A percentile compares a stretch with the other conserved stretches of the same genome.
Conservation (phyloP, 2,888 invertebrate species). For the Torymus auratus region DNA sequence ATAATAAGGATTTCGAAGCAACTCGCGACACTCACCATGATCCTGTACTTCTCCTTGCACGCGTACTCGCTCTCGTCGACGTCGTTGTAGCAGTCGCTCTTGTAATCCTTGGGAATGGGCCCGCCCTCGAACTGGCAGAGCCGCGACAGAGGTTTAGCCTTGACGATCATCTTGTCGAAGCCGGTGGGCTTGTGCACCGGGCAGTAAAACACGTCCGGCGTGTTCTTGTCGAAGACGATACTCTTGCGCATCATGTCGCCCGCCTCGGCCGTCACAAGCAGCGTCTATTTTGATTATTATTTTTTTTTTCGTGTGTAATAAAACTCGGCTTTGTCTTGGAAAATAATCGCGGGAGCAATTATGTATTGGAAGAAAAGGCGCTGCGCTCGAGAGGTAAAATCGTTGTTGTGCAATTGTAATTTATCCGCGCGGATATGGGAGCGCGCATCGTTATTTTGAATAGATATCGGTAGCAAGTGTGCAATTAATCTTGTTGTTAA, state of each 20-base stretch:
- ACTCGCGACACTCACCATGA: slow-evolving; percentile 82
- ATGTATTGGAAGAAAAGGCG: no score
- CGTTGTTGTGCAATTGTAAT: no score
- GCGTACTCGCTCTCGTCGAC: slow-evolving; percentile 88
- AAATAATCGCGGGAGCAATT: no score
- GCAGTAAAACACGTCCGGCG: slow-evolving; percentile 88
- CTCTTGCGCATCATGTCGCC: slow-evolving; percentile 87
- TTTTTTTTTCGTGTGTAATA: no score
- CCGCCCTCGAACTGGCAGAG: slow-evolving; percentile 86
- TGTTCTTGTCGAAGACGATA: slow-evolving; percentile 88
- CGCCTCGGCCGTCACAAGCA: slow-evolving; percentile 72
- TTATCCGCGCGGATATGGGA: no score
- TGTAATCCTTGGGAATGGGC: slow-evolving; percentile 84
- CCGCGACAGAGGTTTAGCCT: slow-evolving; percentile 83
- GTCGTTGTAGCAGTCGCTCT: slow-evolving; percentile 88
- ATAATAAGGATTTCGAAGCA: neutral
- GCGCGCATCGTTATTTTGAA: neutral
- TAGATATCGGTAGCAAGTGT: neutral
- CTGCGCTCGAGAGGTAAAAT: no score
- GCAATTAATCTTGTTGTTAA: no score
- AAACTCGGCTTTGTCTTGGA: no score
- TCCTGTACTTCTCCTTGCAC: slow-evolving; percentile 88
- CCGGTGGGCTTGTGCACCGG: slow-evolving; percentile 87
- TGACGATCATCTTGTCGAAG: slow-evolving; percentile 85
- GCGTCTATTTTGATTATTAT: slow-evolving; percentile 42